Conservation (phyloP, 2,113 vertebrate genomes). For the Sturnus vulgaris region DNA sequence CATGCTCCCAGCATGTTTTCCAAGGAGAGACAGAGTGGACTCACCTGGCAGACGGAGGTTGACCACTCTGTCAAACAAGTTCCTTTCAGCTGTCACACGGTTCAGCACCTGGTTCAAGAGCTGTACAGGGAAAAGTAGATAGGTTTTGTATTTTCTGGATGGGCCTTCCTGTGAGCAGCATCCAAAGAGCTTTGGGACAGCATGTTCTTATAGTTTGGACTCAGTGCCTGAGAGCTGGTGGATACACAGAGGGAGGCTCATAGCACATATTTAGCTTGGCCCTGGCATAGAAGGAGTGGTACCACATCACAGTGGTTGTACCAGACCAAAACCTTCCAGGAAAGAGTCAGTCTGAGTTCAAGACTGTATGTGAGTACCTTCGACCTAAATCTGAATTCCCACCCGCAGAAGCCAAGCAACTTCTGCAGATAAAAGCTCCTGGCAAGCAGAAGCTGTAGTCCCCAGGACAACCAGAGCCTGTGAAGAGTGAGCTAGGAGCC, state of each 20-base stretch:
- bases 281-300: neutral
- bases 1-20: neutral
- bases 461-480: neutral
- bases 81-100: conserved; percentile 87
- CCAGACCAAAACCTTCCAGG: neutral
- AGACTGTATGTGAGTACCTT: neutral
- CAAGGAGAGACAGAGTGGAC: neutral
- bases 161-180: neutral
- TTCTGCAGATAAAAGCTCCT: neutral
- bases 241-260: neutral
- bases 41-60: conserved; percentile 81
- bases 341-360: neutral
- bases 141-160: neutral
- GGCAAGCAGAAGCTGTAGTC: neutral
- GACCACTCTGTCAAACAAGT: conserved; percentile 89
- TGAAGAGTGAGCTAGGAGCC: neutral
- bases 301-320: neutral
- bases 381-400: neutral
- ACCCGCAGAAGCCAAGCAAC: neutral
- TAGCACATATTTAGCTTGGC: neutral
- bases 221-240: neutral
- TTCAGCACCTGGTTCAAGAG: conserved; percentile 89
- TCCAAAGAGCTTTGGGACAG: neutral
- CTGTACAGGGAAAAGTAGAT: conserved; percentile 59
- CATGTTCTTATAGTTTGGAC: accelerated